Evolutionary conservation across 2,113 vertebrate genomes (phyloP).

Genomic region (Eonycteris spelaea): DNA sequence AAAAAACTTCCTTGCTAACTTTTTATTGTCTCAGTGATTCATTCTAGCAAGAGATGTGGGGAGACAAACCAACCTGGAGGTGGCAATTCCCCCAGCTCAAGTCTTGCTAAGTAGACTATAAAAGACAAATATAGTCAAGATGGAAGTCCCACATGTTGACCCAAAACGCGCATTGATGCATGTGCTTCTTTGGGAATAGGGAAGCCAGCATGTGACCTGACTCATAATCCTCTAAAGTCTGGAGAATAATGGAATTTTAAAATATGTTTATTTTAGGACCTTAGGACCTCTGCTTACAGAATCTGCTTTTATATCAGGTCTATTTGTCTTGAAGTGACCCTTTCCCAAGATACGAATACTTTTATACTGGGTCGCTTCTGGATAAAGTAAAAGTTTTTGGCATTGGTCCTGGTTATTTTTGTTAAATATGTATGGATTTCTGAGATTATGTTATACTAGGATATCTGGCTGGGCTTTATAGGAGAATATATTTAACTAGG

Average conservation of each 20-base stretch:
- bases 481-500: constrained; percentile 1
- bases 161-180: not conserved
- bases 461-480: not conserved
- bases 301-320: not conserved
- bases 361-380: not conserved
- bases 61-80: not conserved
- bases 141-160: not conserved
- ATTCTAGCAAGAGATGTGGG: not conserved
- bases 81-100: not conserved
- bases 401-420: not conserved
- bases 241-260: not conserved
- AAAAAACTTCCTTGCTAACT: not conserved
- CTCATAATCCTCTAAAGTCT: not conserved
- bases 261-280: not conserved
- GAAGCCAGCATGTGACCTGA: not conserved
- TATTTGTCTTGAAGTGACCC: not conserved
- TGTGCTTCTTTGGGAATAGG: not conserved
- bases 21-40: not conserved
- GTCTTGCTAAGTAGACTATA: not conserved
- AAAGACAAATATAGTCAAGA: not conserved
- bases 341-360: not conserved
- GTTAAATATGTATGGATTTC: not conserved
- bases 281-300: not conserved
- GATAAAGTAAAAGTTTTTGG: not conserved
- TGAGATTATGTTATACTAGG: not conserved